Evolutionary conservation across 2,888 invertebrate species (phyloP), one percentile per base, ranked within the genome.

Genomic region (Tetrapedia diversipes): DNA sequence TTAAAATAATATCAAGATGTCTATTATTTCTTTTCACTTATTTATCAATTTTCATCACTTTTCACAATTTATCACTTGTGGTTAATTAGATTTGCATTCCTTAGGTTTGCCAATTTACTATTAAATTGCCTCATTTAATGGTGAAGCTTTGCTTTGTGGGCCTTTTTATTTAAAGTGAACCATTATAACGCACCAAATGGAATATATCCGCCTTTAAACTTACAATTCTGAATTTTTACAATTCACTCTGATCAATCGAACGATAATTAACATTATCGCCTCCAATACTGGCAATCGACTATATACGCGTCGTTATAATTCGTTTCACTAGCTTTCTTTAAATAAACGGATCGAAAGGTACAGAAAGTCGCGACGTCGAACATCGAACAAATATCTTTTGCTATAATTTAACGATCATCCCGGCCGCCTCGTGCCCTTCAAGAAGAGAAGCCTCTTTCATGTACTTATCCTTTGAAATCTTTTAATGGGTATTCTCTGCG

Each of bases 391-490:
- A 75, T 68, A 77, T 67, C 61, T 77, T 71, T 56, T 27, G 64
- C 69, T 75, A 85, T 84, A 82, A 85, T 81, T 83, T 84, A 81
- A 77, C 76, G 66, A 64, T 32, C 60, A 57, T n/a, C 16, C 37
- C 27, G n/a, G 19, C 16, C 56, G 11, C 8, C 22, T 57, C 24
- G 24, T 34, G 11, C 19, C 27, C 34, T 41, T 19, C 34, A 7
- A 10, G 49, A 22, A 53, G 56, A 19, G 54, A 56, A 27, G 43
- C 56, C 67, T 45, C 73, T 39, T 64, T 73, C 65, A 53, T 59
- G 67, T 66, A 45, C 73, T 84, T 67, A 81, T 82, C 80, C 81
- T 82, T 84, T 82, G 79, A 84, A 82, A 84, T 84, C 86, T 79
- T 80, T 81, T 84, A 85, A 84, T 81, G 77, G 81, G 69, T 73